phyloP scores from a whole-genome alignment of 2,888 invertebrate genomes.

The Magallana nippona region DNA sequence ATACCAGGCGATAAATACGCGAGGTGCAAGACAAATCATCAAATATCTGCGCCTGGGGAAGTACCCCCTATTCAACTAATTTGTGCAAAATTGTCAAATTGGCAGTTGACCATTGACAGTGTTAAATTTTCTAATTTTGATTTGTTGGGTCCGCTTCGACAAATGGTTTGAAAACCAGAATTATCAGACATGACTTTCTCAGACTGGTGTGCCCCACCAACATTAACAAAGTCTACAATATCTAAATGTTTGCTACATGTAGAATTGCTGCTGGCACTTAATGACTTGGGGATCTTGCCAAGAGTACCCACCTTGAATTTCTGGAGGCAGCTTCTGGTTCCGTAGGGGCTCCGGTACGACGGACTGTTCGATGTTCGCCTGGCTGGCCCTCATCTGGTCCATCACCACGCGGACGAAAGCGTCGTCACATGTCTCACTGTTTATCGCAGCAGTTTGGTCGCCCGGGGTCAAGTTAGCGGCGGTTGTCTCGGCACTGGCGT shows the following conservation, averaged over 20 bases:
- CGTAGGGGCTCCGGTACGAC: too few relatives aligned
- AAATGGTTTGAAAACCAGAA: too few relatives aligned
- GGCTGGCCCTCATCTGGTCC: too few relatives aligned
- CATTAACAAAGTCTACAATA: conserved; percentile 29
- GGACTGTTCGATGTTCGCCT: too few relatives aligned
- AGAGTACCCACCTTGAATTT: conserved; percentile 30
- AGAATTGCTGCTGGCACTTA: not conserved
- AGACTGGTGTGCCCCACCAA: too few relatives aligned
- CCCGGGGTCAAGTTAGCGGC: too few relatives aligned
- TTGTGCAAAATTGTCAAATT: conserved; percentile 47
- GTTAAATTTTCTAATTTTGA: conserved; percentile 42
- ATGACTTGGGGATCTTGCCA: conserved; percentile 8
- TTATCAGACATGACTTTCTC: too few relatives aligned
- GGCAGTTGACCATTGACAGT: conserved; percentile 45
- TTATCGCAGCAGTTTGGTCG: too few relatives aligned
- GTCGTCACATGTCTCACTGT: too few relatives aligned
- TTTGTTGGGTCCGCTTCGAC: not conserved
- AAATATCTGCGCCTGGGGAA: conserved; percentile 3
- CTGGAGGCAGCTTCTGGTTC: too few relatives aligned
- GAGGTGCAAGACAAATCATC: conserved; percentile 48
- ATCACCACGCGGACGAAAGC: too few relatives aligned
- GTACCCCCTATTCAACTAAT: conserved; percentile 20
- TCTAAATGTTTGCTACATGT: not conserved
- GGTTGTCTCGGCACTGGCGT: too few relatives aligned
- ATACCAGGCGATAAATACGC: conserved; percentile 37